These are phyloP conservation scores for Drosophila stalkeri DNA, from an alignment of 2,888 invertebrate species.

Conservation along the genomic window DNA sequence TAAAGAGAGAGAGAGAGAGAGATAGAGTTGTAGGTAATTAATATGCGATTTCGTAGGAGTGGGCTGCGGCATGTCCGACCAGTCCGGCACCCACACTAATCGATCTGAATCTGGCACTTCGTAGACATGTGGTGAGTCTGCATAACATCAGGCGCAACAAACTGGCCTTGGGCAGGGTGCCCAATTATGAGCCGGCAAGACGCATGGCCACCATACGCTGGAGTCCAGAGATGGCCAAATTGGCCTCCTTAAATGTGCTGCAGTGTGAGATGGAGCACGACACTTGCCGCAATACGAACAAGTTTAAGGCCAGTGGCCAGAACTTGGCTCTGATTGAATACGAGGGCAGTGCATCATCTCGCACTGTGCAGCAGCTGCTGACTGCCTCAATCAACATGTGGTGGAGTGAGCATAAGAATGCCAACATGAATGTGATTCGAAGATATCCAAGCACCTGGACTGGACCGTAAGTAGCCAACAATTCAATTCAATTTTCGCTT, in stretches of 20 bases:
- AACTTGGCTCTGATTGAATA: slow-evolving; percentile 39
- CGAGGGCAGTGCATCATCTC: background rate
- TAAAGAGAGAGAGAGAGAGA: too few species aligned
- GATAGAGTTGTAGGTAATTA: too few species aligned
- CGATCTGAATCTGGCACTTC: background rate
- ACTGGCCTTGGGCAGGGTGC: slow-evolving; percentile 36
- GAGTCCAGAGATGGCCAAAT: slow-evolving; percentile 46
- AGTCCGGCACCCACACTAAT: slow-evolving; percentile 34
- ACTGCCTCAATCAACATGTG: slow-evolving; percentile 31
- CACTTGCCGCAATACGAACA: slow-evolving; percentile 50
- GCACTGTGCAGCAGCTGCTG: background rate
- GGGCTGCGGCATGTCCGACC: slow-evolving; percentile 41
- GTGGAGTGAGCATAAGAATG: slow-evolving; percentile 57
- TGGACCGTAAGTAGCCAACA: slow-evolving; percentile 43
- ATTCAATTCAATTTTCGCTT: background rate
- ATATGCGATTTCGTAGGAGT: slow-evolving; percentile 26
- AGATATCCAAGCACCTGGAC: slow-evolving; percentile 31
- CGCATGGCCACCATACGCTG: slow-evolving; percentile 62
- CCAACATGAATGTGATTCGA: slow-evolving; percentile 45
- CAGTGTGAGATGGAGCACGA: slow-evolving; percentile 56
- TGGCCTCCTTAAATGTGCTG: slow-evolving; percentile 51
- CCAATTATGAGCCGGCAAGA: slow-evolving; percentile 29
- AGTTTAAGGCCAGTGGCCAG: slow-evolving; percentile 49
- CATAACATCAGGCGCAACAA: slow-evolving; percentile 50
- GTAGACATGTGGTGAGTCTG: slow-evolving; percentile 8